A percentile compares a stretch with the other conserved stretches of the same genome.
Conservation (phyloP, 2,797 vertebrate genomes). For the Synaphobranchus kaupii region DNA sequence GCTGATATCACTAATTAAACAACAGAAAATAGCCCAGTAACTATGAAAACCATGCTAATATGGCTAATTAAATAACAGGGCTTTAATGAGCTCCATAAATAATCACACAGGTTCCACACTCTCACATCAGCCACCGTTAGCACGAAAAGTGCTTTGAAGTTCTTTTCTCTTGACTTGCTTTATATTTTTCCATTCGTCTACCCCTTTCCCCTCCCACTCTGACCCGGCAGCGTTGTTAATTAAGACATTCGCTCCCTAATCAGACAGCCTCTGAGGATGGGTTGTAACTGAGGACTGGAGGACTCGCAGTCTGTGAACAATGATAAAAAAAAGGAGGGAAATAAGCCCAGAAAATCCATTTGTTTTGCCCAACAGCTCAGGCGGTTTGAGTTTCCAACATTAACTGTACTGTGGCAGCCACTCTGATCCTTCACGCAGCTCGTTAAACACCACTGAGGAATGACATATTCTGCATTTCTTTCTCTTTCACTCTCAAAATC, state of each 20-base stretch:
- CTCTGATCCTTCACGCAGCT: slow-evolving; percentile 43
- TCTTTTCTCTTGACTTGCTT: slow-evolving; percentile 48
- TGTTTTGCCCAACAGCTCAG: slow-evolving; percentile 38
- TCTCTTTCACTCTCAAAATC: neutral
- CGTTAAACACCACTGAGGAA: slow-evolving; percentile 9
- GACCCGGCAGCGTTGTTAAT: slow-evolving; percentile 55
- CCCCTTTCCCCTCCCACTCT: neutral
- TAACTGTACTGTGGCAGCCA: slow-evolving; percentile 44
- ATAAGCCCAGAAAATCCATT: slow-evolving; percentile 31
- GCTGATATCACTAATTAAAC: no score
- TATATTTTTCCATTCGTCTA: slow-evolving; percentile 47
- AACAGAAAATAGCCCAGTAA: neutral
- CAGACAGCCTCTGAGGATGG: slow-evolving; percentile 21
- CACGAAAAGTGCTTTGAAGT: slow-evolving; percentile 61
- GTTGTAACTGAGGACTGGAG: slow-evolving; percentile 20
- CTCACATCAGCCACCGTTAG: slow-evolving; percentile 2
- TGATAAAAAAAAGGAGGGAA: slow-evolving; percentile 27
- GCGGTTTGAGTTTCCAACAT: slow-evolving; percentile 35
- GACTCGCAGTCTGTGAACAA: slow-evolving; percentile 23
- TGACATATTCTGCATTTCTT: slow-evolving; percentile 31
- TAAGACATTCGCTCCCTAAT: slow-evolving; percentile 52
- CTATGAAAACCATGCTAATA: slow-evolving; percentile 1
- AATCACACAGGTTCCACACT: neutral
- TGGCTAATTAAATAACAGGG: slow-evolving; percentile 27
- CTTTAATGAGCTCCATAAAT: slow-evolving; percentile 13